Evolutionary conservation across 2,888 invertebrate species (phyloP), one percentile per base, ranked within the genome.

Genomic region (Muscina levida): DNA sequence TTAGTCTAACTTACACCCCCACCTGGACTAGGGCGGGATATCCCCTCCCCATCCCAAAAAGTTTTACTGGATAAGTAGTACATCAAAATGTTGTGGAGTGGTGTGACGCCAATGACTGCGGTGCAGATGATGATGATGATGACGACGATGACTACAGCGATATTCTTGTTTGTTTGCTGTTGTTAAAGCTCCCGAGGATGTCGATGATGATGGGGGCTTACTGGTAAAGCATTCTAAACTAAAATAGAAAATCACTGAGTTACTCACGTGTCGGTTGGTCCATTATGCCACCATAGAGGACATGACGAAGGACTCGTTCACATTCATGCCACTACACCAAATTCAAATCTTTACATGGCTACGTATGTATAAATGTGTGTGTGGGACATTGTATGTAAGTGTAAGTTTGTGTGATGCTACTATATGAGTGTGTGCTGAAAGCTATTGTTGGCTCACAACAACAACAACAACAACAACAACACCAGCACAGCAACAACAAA

Each of bases 191-290:
- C 13, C 15, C 65, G 72, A 56, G 15, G 31, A 6, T n/a, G n/a
- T n/a, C 46, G 57, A 67, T 74, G 67, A 39, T 17, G 31, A 11
- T 46, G 10, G 56, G 19, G 15, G 65, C 2, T 26, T 59, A 17
- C 15, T 62, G 15, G 26, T 13, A 44, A 66, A 31, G 57, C 37
- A 51, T 57, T 67, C 15, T 24, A 22, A 68, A 42, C 59, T 59
- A 48, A 57, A 66, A 56, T 66, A 31, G 46, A 56, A 76, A 76
- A 71, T 66, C 70, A 46, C 22, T 76, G 70, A 76, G 65, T 76
- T 71, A 71, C 71, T 76, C 42, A 56, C 76, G 65, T 66, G 56
- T 57, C 31, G 53, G 26, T 62, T 59, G 37, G 59, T 15, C 62
- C 56, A 37, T 37, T 65, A 76, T 42, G 53, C 56, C 53, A 68